Percentiles rank a stretch among this genome's conserved stretches.
Evolutionary conservation across 2,113 vertebrate species (phyloP).

Genomic region (Galemys pyrenaicus): DNA sequence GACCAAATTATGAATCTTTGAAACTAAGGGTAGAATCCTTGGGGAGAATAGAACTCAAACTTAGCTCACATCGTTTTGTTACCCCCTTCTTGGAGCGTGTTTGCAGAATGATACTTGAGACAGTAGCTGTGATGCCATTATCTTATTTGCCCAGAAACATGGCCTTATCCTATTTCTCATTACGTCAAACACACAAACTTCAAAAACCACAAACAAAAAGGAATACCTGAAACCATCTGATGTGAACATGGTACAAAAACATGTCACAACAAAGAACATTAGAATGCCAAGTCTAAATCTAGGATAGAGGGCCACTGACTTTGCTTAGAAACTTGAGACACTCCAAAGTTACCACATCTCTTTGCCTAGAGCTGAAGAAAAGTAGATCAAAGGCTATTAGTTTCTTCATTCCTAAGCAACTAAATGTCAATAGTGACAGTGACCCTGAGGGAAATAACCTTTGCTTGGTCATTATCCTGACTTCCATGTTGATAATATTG

Average conservation of each 20-base stretch:
- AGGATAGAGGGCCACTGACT: background rate
- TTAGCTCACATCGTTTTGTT: background rate
- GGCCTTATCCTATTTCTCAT: background rate
- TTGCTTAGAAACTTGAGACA: constrained; percentile 20
- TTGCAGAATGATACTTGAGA: background rate
- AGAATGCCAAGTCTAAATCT: background rate
- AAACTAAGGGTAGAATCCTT: background rate
- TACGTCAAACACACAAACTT: background rate
- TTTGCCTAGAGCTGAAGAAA: constrained; percentile 12
- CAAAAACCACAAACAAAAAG: background rate
- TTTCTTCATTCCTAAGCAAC: background rate
- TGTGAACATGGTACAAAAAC: background rate
- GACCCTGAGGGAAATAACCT: background rate
- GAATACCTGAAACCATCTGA: constrained; percentile 1
- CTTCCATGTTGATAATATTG: background rate
- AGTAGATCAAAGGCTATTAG: constrained; percentile 9
- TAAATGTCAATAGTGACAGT: background rate
- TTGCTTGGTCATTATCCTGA: background rate
- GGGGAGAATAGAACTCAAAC: background rate
- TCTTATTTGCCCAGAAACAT: constrained; percentile 23
- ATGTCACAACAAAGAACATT: background rate
- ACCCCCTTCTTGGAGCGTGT: background rate
- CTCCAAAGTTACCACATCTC: background rate
- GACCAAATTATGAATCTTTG: background rate
- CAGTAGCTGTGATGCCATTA: background rate